Percentiles rank a stretch among this genome's conserved stretches.
Conservation (phyloP, 1,140 invertebrate genomes). For the Lamellibrachia luymesi region DNA sequence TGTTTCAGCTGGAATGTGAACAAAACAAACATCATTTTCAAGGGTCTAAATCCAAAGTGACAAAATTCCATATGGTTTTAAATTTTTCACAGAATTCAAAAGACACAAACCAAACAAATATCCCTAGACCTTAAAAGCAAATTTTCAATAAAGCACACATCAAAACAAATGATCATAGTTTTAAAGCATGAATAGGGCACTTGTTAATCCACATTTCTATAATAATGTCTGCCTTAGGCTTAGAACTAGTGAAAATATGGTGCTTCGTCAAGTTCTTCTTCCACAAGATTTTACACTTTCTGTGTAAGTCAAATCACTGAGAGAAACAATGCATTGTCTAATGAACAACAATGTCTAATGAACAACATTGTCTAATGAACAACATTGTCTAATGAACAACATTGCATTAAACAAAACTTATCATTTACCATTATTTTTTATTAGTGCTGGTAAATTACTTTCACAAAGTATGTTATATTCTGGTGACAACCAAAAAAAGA, state of each 20-base stretch:
- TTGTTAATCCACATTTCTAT: not conserved
- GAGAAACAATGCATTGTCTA: too few relatives aligned
- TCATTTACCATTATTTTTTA: too few relatives aligned
- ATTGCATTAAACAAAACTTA: too few relatives aligned
- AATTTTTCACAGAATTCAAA: not conserved
- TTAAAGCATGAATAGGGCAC: not conserved
- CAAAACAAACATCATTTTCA: not conserved
- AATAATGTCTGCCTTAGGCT: not conserved
- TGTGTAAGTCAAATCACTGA: not conserved
- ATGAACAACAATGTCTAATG: too few relatives aligned
- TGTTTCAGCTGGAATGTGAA: constrained; percentile 16
- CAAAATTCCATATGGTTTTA: too few relatives aligned
- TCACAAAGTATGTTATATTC: too few relatives aligned
- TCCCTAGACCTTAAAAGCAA: not conserved
- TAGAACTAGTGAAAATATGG: too few relatives aligned
- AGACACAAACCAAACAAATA: not conserved
- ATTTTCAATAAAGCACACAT: not conserved
- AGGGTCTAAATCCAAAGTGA: too few relatives aligned
- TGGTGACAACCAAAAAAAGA: too few relatives aligned
- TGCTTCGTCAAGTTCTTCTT: not conserved
- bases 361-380: too few relatives aligned
- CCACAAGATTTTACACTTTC: not conserved
- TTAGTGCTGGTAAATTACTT: too few relatives aligned
- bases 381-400: too few relatives aligned
- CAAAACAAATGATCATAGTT: not conserved